A percentile compares a stretch with the other conserved stretches of the same genome.
Evolutionary conservation across 2,797 vertebrate genomes (phyloP).

Genomic region (Sebastiscus tertius): DNA sequence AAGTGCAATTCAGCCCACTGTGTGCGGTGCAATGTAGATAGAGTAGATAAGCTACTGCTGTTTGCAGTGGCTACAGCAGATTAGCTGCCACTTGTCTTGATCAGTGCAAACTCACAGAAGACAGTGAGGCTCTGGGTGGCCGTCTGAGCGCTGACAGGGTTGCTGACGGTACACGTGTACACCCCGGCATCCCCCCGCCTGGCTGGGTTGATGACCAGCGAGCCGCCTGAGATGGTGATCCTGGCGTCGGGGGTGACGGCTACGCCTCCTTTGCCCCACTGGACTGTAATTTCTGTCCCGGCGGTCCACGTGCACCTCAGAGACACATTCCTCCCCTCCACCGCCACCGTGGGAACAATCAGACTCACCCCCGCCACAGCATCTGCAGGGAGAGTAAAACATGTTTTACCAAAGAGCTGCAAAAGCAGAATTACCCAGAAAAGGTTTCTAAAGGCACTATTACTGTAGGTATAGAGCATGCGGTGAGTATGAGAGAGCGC

Average conservation of each 20-base stretch:
- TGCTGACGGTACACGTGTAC: conserved; percentile 82
- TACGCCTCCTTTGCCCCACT: conserved; percentile 74
- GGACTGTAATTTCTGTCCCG: conserved; percentile 68
- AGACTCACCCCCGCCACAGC: conserved; percentile 70
- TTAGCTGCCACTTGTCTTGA: conserved; percentile 50
- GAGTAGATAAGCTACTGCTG: conserved; percentile 55
- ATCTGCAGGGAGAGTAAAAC: conserved; percentile 57
- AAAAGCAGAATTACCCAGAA: conserved; percentile 10
- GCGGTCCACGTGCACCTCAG: conserved; percentile 75
- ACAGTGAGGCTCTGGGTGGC: conserved; percentile 73
- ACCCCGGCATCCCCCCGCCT: conserved; percentile 73
- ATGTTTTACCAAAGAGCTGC: conserved; percentile 6
- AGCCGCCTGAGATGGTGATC: conserved; percentile 70
- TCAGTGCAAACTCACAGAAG: conserved; percentile 80
- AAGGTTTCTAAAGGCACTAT: conserved; percentile 5
- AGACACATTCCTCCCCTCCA: conserved; percentile 75
- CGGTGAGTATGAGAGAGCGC: neutral
- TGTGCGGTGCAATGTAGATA: conserved; percentile 31
- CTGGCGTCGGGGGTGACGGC: conserved; percentile 62
- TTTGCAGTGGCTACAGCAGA: conserved; percentile 58
- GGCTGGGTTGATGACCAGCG: conserved; percentile 76
- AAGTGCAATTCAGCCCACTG: conserved; percentile 23
- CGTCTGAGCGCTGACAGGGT: conserved; percentile 75
- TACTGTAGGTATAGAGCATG: neutral
- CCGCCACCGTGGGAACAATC: conserved; percentile 63